Conservation (phyloP, 2,113 vertebrate genomes). For the Australoheros scitulus region DNA sequence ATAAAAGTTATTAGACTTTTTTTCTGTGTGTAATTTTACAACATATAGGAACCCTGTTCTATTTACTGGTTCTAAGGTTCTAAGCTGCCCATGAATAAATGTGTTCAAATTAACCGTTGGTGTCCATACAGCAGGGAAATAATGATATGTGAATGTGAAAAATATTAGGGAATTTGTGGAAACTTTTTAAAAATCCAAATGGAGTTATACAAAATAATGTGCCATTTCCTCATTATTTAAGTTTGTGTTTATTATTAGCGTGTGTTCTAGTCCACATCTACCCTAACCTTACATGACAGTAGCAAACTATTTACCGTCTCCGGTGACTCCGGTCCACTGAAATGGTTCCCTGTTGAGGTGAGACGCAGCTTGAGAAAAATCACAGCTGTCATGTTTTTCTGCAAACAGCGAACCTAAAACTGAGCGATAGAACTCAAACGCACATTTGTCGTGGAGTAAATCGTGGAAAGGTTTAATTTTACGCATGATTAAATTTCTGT, state of each 20-base stretch:
- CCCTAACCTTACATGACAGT: not conserved
- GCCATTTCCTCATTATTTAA: not conserved
- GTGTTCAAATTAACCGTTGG: not conserved
- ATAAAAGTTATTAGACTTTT: not conserved
- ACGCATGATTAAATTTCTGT: not conserved
- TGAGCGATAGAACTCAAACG: fast-evolving
- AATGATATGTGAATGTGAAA: too few relatives aligned
- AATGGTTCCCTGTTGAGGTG: constrained; percentile 36
- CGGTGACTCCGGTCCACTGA: constrained; percentile 21
- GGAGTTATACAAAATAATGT: not conserved
- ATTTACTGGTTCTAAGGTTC: not conserved
- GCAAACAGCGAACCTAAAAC: not conserved
- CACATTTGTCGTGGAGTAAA: not conserved
- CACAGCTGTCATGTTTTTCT: constrained; percentile 50
- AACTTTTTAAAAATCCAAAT: not conserved
- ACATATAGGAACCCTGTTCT: not conserved
- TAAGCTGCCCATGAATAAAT: not conserved
- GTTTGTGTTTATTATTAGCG: not conserved
- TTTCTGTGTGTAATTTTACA: not conserved
- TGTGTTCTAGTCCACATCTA: not conserved
- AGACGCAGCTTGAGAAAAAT: constrained; percentile 30
- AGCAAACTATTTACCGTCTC: not conserved
- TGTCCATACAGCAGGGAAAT: not conserved
- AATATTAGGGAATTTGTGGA: not conserved
- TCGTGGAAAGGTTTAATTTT: not conserved